A percentile compares a stretch with the other conserved stretches of the same genome.
Evolutionary conservation across 2,113 vertebrate genomes (phyloP).

Genomic region (Sterna hirundo): DNA sequence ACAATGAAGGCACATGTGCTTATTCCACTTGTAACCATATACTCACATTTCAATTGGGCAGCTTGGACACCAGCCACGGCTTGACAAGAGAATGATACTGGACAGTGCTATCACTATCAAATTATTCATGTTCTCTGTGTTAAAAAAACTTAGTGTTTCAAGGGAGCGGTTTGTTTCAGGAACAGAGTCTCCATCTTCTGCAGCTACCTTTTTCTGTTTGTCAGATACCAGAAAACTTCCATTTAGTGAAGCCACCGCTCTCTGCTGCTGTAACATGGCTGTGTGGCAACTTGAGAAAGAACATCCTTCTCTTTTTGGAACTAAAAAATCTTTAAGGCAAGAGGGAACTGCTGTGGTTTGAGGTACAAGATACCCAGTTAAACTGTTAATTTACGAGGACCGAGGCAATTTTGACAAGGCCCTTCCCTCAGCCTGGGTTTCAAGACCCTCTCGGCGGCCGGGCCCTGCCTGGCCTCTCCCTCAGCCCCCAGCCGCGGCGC

Average conservation of each 20-base stretch:
- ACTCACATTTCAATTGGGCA: neutral
- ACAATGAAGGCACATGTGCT: neutral
- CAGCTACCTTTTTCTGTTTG: neutral
- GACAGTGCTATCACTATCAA: rapidly evolving
- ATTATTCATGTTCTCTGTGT: neutral
- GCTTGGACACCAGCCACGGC: neutral
- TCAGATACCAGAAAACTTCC: neutral
- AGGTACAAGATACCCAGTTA: rapidly evolving
- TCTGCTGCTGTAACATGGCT: neutral
- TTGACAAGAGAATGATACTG: no score
- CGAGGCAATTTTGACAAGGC: neutral
- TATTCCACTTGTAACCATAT: neutral
- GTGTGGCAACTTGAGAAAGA: neutral
- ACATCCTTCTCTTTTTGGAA: neutral
- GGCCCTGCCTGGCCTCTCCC: neutral
- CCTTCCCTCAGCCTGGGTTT: no score
- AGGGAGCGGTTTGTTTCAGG: neutral
- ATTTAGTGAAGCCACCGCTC: neutral
- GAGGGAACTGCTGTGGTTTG: neutral
- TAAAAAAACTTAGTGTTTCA: neutral
- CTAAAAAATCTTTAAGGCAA: rapidly evolving
- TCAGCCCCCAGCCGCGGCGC: no score
- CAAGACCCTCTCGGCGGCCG: neutral
- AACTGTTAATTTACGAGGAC: neutral
- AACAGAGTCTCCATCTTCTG: neutral